phyloP scores from a whole-genome alignment of 2,797 vertebrate species.

The Enteromius unitaeniatus region DNA sequence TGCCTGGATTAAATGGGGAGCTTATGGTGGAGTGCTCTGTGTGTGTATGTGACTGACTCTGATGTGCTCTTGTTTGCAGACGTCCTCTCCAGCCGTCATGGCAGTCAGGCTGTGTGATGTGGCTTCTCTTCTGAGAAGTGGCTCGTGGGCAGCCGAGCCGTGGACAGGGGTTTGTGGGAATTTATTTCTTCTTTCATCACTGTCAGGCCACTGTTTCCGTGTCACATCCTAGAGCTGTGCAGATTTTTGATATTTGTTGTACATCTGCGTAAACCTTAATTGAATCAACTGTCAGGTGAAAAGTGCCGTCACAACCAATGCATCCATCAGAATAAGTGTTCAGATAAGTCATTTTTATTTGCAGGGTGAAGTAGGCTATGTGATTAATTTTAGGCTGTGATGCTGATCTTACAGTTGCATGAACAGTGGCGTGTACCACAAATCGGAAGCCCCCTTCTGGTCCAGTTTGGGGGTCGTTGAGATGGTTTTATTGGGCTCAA shows the following conservation, averaged over 20 bases:
- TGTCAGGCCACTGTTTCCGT: not conserved
- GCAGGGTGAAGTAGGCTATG: not conserved
- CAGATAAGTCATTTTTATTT: not conserved
- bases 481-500: too few species aligned
- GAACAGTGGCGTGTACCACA: too few species aligned
- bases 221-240: not conserved
- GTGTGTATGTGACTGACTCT: conserved; percentile 28
- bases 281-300: not conserved
- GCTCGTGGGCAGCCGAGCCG: conserved; percentile 99
- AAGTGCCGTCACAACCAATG: not conserved
- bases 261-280: not conserved
- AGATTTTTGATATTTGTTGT: not conserved
- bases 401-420: not conserved
- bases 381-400: not conserved
- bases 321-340: not conserved
- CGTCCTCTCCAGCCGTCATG: conserved; percentile 76
- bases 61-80: conserved; percentile 61
- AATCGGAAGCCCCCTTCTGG: too few species aligned
- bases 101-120: conserved; percentile 99
- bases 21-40: not conserved
- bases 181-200: conserved; percentile 75
- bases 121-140: conserved; percentile 99
- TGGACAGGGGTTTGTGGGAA: conserved; percentile 99
- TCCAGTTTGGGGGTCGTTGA: too few species aligned
- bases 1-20: not conserved